Evolutionary conservation across 1,140 invertebrate species (phyloP), one percentile per base, ranked within the genome.

Genomic region (Vanessa tameamea): DNA sequence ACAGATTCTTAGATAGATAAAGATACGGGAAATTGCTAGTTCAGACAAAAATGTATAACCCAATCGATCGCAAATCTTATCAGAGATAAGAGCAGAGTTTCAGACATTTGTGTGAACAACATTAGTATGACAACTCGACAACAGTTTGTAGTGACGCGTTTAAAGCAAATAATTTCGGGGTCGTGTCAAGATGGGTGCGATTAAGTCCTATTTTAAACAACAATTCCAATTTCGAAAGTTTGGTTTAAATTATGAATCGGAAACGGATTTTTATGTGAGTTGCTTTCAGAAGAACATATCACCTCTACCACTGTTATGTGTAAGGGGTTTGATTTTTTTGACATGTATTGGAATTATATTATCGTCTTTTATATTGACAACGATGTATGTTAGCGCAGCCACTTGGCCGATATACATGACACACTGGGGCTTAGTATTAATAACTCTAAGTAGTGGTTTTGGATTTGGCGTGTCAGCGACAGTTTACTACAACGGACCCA

Each of bases 361-460:
- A 26, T 14, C 86, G 3, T 90, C 88, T 9, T 71, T 84, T 16
- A 75, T 85, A 3, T 12, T 89, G n/a, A 83, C 78, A 5, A 16
- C 37, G 1, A 16, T 63, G 5, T 5, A 12, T 0, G 61, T 77
- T 3, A 26, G 55, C 0, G 63, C 77, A 2, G 68, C 57, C 0
- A 80, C 69, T 51, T 92, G 89, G 89, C 80, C 76, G 2, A 85
- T 89, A 64, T 92, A 85, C 59, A 64, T 91, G 69, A 91, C 90
- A 20, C 87, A 89, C 57, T 92, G 89, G 90, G 89, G 90, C 12
- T 23, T 91, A 1, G 0, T 88, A 12, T 65, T 86, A 1, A 88
- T 85, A 55, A 86, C 84, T 15, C 47, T 86, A 0, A 77, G 84
- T 12, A 68, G 82, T 64, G 84, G 79, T 48, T 81, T 88, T 61